Evolutionary conservation across 2,888 invertebrate genomes (phyloP).

Genomic region (Sympetrum striolatum): DNA sequence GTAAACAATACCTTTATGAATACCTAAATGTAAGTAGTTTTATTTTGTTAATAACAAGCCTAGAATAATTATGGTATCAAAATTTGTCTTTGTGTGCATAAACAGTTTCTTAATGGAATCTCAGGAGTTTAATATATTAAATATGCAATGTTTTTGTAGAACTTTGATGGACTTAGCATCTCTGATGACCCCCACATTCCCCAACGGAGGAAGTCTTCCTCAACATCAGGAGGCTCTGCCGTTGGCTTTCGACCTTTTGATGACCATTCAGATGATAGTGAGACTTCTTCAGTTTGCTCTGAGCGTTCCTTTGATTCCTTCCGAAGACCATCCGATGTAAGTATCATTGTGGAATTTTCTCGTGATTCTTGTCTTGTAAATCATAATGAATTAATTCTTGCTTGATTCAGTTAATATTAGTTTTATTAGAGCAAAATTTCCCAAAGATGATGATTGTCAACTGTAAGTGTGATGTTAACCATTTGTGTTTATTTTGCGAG

Average conservation of each 20-base stretch:
- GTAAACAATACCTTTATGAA: too few species aligned
- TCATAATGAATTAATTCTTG: background rate
- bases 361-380: background rate
- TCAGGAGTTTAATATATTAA: background rate
- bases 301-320: slow-evolving; percentile 87
- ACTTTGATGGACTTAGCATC: slow-evolving; percentile 58
- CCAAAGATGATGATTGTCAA: too few species aligned
- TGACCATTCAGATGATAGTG: slow-evolving; percentile 87
- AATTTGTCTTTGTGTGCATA: too few species aligned
- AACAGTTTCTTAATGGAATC: too few species aligned
- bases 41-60: too few species aligned
- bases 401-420: background rate
- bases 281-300: slow-evolving; percentile 95
- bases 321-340: slow-evolving; percentile 80
- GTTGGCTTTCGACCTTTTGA: slow-evolving; percentile 58
- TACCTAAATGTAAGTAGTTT: too few species aligned
- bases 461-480: too few species aligned
- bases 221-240: slow-evolving; percentile 15
- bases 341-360: slow-evolving; percentile 54
- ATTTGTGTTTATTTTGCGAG: too few species aligned
- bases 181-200: slow-evolving; percentile 56
- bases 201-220: slow-evolving; percentile 49
- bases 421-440: too few species aligned
- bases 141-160: slow-evolving; percentile 31
- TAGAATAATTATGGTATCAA: too few species aligned